Conservation (phyloP, 2,113 vertebrate species). For the Dendrocopos noguchii region DNA sequence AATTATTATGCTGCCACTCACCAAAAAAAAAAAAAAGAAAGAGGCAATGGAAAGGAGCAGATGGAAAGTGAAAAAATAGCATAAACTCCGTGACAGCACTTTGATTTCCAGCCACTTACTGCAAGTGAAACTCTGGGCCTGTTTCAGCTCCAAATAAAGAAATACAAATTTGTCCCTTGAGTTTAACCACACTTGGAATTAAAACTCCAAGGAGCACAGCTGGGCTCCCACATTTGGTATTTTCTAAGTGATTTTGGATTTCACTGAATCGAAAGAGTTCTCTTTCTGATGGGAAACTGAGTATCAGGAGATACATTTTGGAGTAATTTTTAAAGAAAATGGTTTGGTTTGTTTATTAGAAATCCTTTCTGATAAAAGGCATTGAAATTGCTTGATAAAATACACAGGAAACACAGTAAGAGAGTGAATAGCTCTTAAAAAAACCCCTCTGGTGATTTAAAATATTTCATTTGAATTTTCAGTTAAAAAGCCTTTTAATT, state of each 20-base stretch:
- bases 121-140: conserved; percentile 20
- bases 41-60: conserved; percentile 45
- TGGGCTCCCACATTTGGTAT: not conserved
- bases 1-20: conserved; percentile 53
- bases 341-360: not conserved
- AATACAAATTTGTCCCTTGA: not conserved
- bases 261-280: not conserved
- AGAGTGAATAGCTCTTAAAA: not conserved
- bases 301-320: not conserved
- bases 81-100: conserved; percentile 23
- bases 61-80: conserved; percentile 56
- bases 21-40: not conserved
- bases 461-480: not conserved
- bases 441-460: fast-evolving
- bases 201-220: not conserved
- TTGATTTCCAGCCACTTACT: conserved; percentile 40
- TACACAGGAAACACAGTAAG: not conserved
- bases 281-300: not conserved
- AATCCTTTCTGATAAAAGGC: not conserved
- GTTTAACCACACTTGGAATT: not conserved
- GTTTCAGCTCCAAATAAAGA: conserved; percentile 39
- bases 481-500: not conserved
- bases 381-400: not conserved
- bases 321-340: not conserved
- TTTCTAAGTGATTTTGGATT: not conserved